A percentile compares a stretch with the other conserved stretches of the same genome.
These are phyloP conservation scores for Drosophila mauritiana DNA, from an alignment of 1,140 invertebrate genomes.

Conservation along the genomic window DNA sequence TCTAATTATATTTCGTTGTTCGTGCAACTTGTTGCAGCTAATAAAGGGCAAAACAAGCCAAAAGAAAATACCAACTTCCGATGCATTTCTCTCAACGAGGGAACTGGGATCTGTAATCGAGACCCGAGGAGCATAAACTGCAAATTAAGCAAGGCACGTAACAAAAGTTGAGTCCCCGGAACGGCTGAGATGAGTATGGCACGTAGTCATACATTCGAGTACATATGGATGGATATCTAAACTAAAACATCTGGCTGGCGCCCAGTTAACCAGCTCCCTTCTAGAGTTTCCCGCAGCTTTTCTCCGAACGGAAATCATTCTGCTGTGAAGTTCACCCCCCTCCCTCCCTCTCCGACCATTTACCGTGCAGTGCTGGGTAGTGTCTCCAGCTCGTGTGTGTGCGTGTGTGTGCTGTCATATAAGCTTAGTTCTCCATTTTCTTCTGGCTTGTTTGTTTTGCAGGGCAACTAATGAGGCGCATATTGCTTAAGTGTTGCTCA, in stretches of 20 bases:
- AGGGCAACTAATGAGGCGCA: conserved; percentile 74
- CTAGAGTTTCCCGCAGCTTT: conserved; percentile 27
- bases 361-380: conserved; percentile 1
- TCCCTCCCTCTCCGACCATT: neutral
- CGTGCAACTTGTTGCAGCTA: conserved; percentile 66
- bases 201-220: conserved; percentile 18
- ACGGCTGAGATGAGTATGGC: conserved; percentile 20
- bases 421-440: conserved; percentile 21
- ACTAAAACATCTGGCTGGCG: conserved; percentile 47
- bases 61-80: conserved; percentile 34
- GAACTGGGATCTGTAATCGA: conserved; percentile 47
- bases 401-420: conserved; percentile 6
- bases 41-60: conserved; percentile 26
- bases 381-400: neutral
- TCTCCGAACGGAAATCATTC: conserved; percentile 68
- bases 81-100: conserved; percentile 42
- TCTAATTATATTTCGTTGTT: conserved; percentile 7
- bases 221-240: conserved; percentile 26
- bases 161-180: conserved; percentile 49
- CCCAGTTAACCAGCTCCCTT: conserved; percentile 10
- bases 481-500: conserved; percentile 77
- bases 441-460: conserved; percentile 44
- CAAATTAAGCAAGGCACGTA: conserved; percentile 76
- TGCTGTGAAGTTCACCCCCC: conserved; percentile 60
- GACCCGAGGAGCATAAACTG: conserved; percentile 55